Percentiles rank a stretch among this genome's conserved stretches.
Conservation (phyloP, 2,113 vertebrate species). For the Sturnira hondurensis region DNA sequence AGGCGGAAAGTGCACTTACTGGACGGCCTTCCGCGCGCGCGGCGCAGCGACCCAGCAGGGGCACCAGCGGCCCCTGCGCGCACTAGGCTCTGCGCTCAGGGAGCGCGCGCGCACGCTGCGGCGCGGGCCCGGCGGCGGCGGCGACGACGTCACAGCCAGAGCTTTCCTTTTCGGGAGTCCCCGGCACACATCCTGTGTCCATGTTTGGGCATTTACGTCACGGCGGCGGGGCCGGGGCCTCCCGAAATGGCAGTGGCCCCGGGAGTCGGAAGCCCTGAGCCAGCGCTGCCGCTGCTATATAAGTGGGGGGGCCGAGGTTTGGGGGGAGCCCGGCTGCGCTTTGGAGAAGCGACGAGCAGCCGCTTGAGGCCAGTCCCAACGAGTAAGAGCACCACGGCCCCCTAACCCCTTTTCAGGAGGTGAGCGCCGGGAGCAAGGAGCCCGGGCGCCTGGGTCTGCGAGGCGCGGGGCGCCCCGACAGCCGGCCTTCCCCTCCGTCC, state of each 20-base stretch:
- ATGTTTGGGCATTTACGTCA: constrained; percentile 98
- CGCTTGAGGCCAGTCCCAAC: constrained; percentile 5
- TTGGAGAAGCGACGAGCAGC: constrained; percentile 59
- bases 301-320: constrained; percentile 83
- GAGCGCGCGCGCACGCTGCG: constrained; percentile 63
- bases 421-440: background rate
- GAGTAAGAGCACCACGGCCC: background rate
- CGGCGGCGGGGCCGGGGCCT: constrained; percentile 90
- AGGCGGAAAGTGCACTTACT: background rate
- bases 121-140: constrained; percentile 23
- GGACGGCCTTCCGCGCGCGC: accelerated
- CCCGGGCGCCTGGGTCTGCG: background rate
- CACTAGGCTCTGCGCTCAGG: constrained; percentile 16
- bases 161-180: constrained; percentile 91
- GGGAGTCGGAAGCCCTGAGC: constrained; percentile 91
- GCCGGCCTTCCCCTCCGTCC: background rate
- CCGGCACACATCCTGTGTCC: constrained; percentile 97
- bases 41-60: background rate
- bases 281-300: constrained; percentile 89
- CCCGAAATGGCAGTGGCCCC: constrained; percentile 97
- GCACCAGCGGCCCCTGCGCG: background rate
- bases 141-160: constrained; percentile 86
- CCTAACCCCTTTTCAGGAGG: background rate
- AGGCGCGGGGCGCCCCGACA: constrained; percentile 7
- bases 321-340: constrained; percentile 65